Base-by-base conservation (phyloP, 2,888 invertebrate species). In the Trimorus sp. region DNA sequence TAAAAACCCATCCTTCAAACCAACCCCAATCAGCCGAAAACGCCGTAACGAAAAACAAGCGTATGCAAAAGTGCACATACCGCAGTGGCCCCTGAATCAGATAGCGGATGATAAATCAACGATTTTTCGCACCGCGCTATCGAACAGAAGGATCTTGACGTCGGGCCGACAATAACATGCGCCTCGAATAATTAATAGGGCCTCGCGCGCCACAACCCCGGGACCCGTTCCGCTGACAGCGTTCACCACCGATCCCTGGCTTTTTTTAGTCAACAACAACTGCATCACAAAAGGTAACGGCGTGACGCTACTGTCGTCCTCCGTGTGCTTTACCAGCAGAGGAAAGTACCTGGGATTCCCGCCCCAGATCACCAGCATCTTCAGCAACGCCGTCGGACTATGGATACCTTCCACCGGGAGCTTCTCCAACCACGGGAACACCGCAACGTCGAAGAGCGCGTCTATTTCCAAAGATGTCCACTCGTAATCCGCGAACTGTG, bases 391-490 rank as follows among this genome's bases (percentile, higher is more conserved):
- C 0, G 98, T 97, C 0, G 98, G 97, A 85, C 95, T 95, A 86
- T 96, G 95, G 71, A 97, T 94, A 9, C 97, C 96, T 89, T 98
- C 98, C 59, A 94, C 92, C 0, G 95, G 94, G 14, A 98, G 91
- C 88, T 96, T 96, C 11, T 94, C 93, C 74, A 97, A 92, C 88
- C 95, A 93, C 0, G 98, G 97, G 95, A 96, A 98, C 9, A 99
- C 93, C 60, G 96, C 94, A 0, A 96, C 94, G 62, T 95, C 93
- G 88, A 96, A 98, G 15, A 98, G 89, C 0, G 96, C 94, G 82
- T 95, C 94, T 9, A 98, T 91, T 90, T 98, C 96, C 7, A 93
- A 92, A 26, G 92, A 89, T 6, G 92, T 93, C 96, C 97, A 98
- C 5, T 93, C 90, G 89, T 97, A 97, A 80, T 94, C 93, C 76